Evolutionary conservation across 2,797 vertebrate species (phyloP), one percentile per base, ranked within the genome.

Genomic region (Cyclura pinguis): DNA sequence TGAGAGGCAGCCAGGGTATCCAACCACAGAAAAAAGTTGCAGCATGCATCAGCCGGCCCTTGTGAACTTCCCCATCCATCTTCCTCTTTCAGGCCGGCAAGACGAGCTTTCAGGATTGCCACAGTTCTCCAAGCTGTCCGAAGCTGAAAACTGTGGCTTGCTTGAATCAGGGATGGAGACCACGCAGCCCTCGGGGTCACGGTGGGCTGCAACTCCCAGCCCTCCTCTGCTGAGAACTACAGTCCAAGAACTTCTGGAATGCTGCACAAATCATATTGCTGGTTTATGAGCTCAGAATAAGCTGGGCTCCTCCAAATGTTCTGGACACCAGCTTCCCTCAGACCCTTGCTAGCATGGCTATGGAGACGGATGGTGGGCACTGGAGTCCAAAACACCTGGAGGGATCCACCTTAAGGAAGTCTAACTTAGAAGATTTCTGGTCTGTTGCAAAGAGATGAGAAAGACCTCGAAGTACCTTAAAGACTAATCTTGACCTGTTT

Each of bases 31-130:
- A 69, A 10, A 22, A 35, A n/a, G 42, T 7, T 29, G 59, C 7
- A 20, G 14, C 13, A 35, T 38, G 64, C 24, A 55, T 29, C 3
- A 52, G 29, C 29, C 20, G 29, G 64, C 24, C 24, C 22, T 13
- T 10, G 13, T 16, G 8, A 20, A 13, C 16, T 24, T 4, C 16
- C 0, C 4, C 42, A 13, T 5, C 47, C 59, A 3, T 3, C 1
- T 16, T 59, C 35, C 8, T 59, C 38, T 86, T 13, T 42, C 55
- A 12, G 32, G 38, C 35, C 27, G 1, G 12, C 14, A 6, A 2
- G 57, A 62, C 59, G 4, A 35, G 18, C 6, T 27, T 73, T 38
- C 35, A 38, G 57, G 32, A 62, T 42, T 42, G 16, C 38, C 24
- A 32, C 2, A 2, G 74, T 59, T 77, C 35, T 10, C 12, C 14